Evolutionary conservation across 2,888 invertebrate genomes (phyloP).

Genomic region (Lacanobia wlatinum): DNA sequence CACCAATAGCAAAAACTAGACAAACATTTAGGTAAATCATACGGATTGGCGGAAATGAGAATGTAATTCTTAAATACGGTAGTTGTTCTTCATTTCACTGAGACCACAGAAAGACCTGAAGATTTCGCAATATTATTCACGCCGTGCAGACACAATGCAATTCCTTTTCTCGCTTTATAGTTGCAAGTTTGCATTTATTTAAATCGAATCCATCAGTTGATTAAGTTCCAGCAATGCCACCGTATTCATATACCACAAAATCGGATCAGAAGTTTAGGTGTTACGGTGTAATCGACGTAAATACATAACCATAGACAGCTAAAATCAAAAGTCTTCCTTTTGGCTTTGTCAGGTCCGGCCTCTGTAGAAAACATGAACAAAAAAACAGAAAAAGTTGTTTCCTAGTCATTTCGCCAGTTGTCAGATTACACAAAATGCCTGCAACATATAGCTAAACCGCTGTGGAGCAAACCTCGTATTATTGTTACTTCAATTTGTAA

Average conservation of each 20-base stretch:
- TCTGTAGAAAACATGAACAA: no score
- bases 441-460: constrained; percentile 38
- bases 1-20: no score
- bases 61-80: background rate
- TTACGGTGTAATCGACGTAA: no score
- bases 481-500: constrained; percentile 51
- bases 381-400: background rate
- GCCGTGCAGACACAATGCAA: background rate
- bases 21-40: no score
- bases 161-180: background rate
- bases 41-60: no score
- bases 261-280: no score
- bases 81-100: background rate
- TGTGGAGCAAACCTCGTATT: constrained; percentile 16
- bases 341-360: no score
- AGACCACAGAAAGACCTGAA: background rate
- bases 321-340: background rate
- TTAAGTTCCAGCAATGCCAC: no score
- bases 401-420: constrained; percentile 1
- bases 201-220: no score
- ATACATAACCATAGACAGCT: no score
- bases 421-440: background rate
- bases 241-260: no score
- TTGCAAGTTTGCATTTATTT: background rate
- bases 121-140: background rate